A percentile compares a stretch with the other conserved stretches of the same genome.
phyloP scores from a whole-genome alignment of 2,113 vertebrate genomes.

The Callospermophilus lateralis region DNA sequence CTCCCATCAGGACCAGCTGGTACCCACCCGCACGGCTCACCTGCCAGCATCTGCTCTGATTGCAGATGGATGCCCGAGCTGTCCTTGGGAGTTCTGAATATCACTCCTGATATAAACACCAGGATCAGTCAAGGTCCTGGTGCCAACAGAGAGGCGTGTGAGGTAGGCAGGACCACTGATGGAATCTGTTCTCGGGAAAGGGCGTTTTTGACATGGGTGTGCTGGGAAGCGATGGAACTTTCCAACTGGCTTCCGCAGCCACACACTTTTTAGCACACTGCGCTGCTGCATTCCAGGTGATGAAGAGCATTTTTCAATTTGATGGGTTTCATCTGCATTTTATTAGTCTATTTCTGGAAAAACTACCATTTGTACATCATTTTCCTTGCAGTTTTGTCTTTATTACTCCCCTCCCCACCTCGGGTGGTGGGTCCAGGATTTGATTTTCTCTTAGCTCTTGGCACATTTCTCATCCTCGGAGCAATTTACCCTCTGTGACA shows the following conservation, averaged over 20 bases:
- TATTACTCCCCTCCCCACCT: slow-evolving; percentile 73
- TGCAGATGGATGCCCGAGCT: background rate
- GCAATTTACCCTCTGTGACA: slow-evolving; percentile 77
- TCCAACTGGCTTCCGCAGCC: background rate
- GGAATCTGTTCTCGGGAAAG: background rate
- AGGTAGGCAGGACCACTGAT: background rate
- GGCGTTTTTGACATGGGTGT: background rate
- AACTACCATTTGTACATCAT: slow-evolving; percentile 77
- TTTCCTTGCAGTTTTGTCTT: slow-evolving; percentile 72
- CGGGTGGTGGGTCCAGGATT: slow-evolving; percentile 49
- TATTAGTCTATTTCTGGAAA: slow-evolving; percentile 81
- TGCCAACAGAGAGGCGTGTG: background rate
- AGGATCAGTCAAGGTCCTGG: background rate
- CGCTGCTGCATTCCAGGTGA: slow-evolving; percentile 62
- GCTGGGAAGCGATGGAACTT: background rate
- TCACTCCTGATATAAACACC: background rate
- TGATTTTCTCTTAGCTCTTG: slow-evolving; percentile 69
- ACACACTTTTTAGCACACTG: background rate
- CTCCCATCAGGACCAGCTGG: background rate
- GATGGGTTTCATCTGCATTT: slow-evolving; percentile 83
- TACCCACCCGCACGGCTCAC: background rate
- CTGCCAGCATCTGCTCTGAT: background rate
- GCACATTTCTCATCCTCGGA: slow-evolving; percentile 75
- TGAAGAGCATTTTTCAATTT: slow-evolving; percentile 82
- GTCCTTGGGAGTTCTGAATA: background rate